Conservation (phyloP, 64 coral and sea anemone genomes). For the Montipora foliosa region DNA sequence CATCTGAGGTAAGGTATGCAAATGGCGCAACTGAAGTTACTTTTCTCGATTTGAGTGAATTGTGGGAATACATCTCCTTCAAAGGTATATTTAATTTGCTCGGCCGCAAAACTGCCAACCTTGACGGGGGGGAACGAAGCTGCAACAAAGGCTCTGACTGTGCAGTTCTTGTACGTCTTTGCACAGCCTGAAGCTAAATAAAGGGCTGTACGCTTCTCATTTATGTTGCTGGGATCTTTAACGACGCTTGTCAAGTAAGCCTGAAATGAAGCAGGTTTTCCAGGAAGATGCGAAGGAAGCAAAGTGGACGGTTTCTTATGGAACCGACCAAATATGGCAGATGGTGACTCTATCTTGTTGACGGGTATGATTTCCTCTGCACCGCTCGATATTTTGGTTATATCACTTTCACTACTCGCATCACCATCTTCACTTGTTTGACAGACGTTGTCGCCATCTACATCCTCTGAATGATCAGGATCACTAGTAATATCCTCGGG, state of each 20-base stretch:
- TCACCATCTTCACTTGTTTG: slow-evolving; percentile 7
- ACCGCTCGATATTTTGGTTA: neutral
- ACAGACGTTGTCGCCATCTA: neutral
- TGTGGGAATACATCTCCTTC: slow-evolving; percentile 21
- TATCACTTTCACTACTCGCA: slow-evolving; percentile 15
- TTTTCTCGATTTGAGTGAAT: slow-evolving; percentile 12
- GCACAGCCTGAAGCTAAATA: slow-evolving; percentile 14
- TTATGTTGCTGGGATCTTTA: neutral
- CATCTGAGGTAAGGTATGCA: slow-evolving; percentile 30
- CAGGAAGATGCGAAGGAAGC: slow-evolving; percentile 26
- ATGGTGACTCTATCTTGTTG: neutral
- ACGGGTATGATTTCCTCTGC: slow-evolving; percentile 10
- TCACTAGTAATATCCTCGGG: neutral
- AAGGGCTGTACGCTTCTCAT: slow-evolving; percentile 24
- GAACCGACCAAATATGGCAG: slow-evolving; percentile 7
- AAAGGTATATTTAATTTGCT: neutral
- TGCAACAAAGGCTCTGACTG: slow-evolving; percentile 31
- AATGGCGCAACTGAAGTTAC: slow-evolving; percentile 18
- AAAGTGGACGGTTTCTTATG: slow-evolving; percentile 8
- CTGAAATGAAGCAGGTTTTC: slow-evolving; percentile 39
- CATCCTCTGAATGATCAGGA: slow-evolving; percentile 7
- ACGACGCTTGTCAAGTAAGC: slow-evolving; percentile 19
- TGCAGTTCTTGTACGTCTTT: slow-evolving; percentile 7
- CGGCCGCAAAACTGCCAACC: slow-evolving; percentile 10
- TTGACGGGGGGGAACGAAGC: slow-evolving; percentile 29